Conservation (phyloP, 2,113 vertebrate genomes). For the Barbus barbus region DNA sequence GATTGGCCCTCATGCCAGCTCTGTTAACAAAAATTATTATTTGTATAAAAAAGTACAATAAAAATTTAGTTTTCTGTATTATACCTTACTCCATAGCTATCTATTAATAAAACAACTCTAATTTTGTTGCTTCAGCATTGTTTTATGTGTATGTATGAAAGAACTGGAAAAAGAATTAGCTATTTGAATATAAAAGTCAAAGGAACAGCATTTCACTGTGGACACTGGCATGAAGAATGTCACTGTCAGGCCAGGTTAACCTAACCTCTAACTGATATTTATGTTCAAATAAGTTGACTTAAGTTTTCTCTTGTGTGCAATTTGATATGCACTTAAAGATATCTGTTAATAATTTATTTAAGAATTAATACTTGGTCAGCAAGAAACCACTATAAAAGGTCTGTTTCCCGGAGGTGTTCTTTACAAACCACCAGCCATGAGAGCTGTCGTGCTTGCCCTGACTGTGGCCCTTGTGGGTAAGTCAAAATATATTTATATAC, state of each 20-base stretch:
- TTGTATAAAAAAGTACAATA: no score
- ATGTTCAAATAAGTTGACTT: not conserved
- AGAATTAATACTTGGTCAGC: slow-evolving; percentile 32
- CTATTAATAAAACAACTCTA: not conserved
- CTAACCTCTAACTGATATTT: slow-evolving; percentile 19
- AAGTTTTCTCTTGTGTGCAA: not conserved
- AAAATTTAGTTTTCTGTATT: no score
- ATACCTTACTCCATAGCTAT: no score
- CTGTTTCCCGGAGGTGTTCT: not conserved
- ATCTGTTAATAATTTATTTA: slow-evolving; percentile 35
- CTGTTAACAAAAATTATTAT: no score
- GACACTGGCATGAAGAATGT: not conserved
- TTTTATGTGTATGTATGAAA: no score
- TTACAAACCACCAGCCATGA: slow-evolving; percentile 75
- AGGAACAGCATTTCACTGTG: no score
- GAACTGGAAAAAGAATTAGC: no score
- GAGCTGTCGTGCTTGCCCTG: slow-evolving; percentile 76
- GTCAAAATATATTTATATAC: slow-evolving; percentile 46
- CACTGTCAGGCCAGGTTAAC: slow-evolving; percentile 30
- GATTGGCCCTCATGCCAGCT: no score
- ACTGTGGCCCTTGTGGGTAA: slow-evolving; percentile 81
- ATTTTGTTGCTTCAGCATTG: not conserved
- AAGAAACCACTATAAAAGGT: slow-evolving; percentile 61
- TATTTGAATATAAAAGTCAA: no score
- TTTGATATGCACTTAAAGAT: not conserved